These are phyloP conservation scores for Macquaria australasica DNA, from an alignment of 2,113 vertebrate genomes.

Conservation along the genomic window DNA sequence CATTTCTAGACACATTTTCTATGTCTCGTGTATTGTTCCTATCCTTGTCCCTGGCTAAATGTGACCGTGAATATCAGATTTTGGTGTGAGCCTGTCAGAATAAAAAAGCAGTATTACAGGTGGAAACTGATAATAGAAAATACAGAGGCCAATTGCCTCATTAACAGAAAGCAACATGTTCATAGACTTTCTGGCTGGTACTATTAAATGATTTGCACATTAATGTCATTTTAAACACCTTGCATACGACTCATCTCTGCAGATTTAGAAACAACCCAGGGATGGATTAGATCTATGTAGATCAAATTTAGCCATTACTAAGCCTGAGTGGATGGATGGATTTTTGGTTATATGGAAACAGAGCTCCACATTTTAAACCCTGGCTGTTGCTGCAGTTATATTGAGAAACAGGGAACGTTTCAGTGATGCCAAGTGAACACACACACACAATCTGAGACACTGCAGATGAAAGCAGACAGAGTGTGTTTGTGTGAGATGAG, in stretches of 20 bases:
- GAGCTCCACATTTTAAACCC: neutral
- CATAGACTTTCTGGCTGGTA: neutral
- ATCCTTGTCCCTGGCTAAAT: neutral
- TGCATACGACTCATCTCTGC: neutral
- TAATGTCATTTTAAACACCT: neutral
- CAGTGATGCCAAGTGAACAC: neutral
- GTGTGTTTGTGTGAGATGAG: slow-evolving; percentile 33
- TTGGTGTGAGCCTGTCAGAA: neutral
- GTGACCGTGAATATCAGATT: neutral
- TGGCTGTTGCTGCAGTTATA: slow-evolving; percentile 17
- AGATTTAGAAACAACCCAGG: neutral
- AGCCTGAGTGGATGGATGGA: neutral
- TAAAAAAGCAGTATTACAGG: neutral
- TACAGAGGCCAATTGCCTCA: neutral
- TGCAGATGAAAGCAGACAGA: slow-evolving; percentile 19
- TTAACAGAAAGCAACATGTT: neutral
- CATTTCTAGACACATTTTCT: neutral
- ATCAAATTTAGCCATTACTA: neutral
- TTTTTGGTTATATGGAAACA: neutral
- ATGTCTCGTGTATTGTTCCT: neutral
- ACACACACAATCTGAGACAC: slow-evolving; percentile 11
- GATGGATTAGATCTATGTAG: neutral
- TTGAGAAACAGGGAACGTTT: slow-evolving; percentile 4
- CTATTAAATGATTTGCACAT: neutral
- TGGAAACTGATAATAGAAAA: neutral